Evolutionary conservation across 64 coral and sea anemone genomes (phyloP).

Genomic region (Orbicella faveolata): DNA sequence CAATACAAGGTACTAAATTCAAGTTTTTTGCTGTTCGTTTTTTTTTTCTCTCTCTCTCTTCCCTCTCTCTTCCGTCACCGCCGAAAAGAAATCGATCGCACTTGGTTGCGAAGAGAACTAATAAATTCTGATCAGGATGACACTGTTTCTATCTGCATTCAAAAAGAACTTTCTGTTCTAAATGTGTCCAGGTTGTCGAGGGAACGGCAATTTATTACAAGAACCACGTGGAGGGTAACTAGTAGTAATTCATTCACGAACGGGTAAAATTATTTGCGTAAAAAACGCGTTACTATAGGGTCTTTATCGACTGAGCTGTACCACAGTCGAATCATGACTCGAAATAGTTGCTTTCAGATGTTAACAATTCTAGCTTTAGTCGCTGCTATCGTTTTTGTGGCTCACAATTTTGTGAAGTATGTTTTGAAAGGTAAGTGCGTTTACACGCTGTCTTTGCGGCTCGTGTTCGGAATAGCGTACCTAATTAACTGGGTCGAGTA

Average conservation of each 20-base stretch:
- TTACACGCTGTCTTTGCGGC: background rate
- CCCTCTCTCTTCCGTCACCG: too few species aligned
- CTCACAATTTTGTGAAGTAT: constrained; percentile 51
- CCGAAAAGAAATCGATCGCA: too few species aligned
- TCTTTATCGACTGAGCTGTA: background rate
- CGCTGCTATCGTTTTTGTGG: constrained; percentile 35
- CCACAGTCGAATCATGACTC: constrained; percentile 3
- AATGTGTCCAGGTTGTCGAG: background rate
- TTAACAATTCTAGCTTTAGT: constrained; percentile 33
- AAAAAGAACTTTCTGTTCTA: too few species aligned
- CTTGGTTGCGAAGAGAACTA: too few species aligned
- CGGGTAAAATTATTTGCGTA: background rate
- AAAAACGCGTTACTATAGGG: background rate
- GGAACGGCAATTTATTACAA: background rate
- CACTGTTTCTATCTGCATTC: too few species aligned
- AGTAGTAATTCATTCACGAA: background rate
- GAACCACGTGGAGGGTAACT: background rate
- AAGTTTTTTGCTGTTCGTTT: too few species aligned
- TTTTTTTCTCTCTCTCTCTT: too few species aligned
- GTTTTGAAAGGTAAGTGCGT: constrained; percentile 40
- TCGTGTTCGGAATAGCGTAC: too few species aligned
- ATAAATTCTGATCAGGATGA: too few species aligned
- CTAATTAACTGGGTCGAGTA: too few species aligned
- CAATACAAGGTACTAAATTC: too few species aligned
- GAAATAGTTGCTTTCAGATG: constrained; percentile 24